Evolutionary conservation across 2,888 invertebrate species (phyloP).

Genomic region (Dioctria rufipes): DNA sequence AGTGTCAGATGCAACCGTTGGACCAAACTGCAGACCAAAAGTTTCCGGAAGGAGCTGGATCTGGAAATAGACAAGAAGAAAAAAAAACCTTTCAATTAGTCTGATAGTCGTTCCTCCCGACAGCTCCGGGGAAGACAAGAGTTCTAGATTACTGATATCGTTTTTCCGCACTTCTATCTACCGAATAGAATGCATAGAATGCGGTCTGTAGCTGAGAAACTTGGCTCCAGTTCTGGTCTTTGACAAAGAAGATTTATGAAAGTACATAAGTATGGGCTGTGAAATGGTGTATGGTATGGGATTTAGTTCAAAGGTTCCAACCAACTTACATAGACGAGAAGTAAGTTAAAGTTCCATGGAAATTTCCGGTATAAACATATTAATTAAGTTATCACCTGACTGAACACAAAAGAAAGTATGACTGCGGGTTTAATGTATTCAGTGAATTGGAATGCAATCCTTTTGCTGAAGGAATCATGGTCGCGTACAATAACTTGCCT

Average conservation of each 20-base stretch:
- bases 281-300: background rate
- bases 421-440: background rate
- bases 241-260: constrained; percentile 40
- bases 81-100: constrained; percentile 51
- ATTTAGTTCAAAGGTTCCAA: background rate
- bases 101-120: constrained; percentile 48
- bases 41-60: constrained; percentile 76
- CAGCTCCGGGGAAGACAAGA: constrained; percentile 30
- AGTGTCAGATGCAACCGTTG: constrained; percentile 77
- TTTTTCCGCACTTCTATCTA: constrained; percentile 44
- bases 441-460: constrained; percentile 5
- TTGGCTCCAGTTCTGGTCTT: constrained; percentile 27
- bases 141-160: constrained; percentile 43
- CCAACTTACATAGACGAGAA: background rate
- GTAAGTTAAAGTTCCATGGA: constrained; percentile 25
- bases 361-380: constrained; percentile 61
- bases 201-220: constrained; percentile 19
- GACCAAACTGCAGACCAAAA: constrained; percentile 77
- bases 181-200: constrained; percentile 25
- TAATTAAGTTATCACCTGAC: constrained; percentile 61
- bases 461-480: background rate
- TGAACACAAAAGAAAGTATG: constrained; percentile 58
- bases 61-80: constrained; percentile 62
- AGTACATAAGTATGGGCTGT: background rate
- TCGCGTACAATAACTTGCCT: too few species aligned